Evolutionary conservation across 2,797 vertebrate genomes (phyloP).

Genomic region (Pterois miles): DNA sequence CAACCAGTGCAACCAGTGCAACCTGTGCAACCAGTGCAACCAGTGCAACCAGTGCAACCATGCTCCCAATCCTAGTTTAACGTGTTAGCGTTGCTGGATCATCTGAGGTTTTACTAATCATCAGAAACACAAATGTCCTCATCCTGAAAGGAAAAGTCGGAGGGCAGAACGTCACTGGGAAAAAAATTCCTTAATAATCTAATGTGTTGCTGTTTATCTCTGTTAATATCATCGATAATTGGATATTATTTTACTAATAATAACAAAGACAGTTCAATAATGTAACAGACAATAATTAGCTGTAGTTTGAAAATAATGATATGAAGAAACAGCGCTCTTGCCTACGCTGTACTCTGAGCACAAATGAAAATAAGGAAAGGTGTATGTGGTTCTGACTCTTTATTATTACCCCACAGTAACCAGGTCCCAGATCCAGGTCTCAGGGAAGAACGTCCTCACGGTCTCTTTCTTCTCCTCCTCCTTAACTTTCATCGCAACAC

Average conservation of each 20-base stretch:
- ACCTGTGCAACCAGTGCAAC: too few species aligned
- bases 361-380: background rate
- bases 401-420: conserved; percentile 82
- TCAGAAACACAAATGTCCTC: background rate
- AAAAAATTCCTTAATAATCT: too few species aligned
- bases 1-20: too few species aligned
- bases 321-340: background rate
- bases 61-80: background rate
- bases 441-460: conserved; percentile 78
- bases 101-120: background rate
- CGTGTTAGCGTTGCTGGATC: background rate
- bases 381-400: background rate
- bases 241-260: background rate
- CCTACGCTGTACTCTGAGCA: too few species aligned
- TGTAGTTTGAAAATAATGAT: background rate
- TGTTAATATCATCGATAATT: too few species aligned
- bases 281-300: background rate
- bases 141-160: background rate
- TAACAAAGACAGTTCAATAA: background rate
- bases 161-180: too few species aligned
- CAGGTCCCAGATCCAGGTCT: conserved; percentile 89
- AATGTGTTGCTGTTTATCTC: too few species aligned
- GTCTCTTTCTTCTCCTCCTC: conserved; percentile 40
- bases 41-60: too few species aligned
- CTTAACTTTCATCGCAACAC: fast-evolving